phyloP scores from a whole-genome alignment of 2,113 vertebrate genomes.

The Sceloporus tristichus region DNA sequence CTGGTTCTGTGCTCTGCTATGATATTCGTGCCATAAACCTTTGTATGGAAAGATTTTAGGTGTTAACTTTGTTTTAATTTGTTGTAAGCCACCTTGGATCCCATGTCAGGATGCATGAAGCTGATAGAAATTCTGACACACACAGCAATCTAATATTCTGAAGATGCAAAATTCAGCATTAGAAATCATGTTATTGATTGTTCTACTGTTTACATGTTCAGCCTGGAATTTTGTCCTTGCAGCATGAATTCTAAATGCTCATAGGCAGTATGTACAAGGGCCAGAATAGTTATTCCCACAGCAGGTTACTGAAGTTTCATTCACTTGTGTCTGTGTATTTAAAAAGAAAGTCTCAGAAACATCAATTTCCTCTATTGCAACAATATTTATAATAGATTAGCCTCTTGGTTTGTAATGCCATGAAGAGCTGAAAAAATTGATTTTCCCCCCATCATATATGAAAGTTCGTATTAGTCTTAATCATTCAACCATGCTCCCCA shows the following conservation, averaged over 20 bases:
- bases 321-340: too few species aligned
- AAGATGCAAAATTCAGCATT: not conserved
- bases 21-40: accelerated
- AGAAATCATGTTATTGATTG: not conserved
- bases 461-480: not conserved
- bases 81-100: too few species aligned
- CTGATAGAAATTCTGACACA: not conserved
- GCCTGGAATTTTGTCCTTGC: not conserved
- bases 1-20: not conserved
- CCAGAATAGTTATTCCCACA: not conserved
- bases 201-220: not conserved
- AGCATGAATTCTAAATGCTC: not conserved
- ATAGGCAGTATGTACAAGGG: not conserved
- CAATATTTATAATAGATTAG: not conserved
- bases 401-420: too few species aligned
- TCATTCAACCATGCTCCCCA: not conserved
- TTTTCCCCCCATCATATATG: not conserved
- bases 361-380: not conserved
- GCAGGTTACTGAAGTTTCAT: not conserved
- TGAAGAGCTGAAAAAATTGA: not conserved
- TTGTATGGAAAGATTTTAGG: not conserved
- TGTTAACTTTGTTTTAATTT: too few species aligned
- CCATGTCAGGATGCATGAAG: not conserved
- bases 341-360: not conserved
- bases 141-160: not conserved